These are phyloP conservation scores for Rhopalosiphum maidis DNA, from an alignment of 1,140 invertebrate species.

Conservation along the genomic window DNA sequence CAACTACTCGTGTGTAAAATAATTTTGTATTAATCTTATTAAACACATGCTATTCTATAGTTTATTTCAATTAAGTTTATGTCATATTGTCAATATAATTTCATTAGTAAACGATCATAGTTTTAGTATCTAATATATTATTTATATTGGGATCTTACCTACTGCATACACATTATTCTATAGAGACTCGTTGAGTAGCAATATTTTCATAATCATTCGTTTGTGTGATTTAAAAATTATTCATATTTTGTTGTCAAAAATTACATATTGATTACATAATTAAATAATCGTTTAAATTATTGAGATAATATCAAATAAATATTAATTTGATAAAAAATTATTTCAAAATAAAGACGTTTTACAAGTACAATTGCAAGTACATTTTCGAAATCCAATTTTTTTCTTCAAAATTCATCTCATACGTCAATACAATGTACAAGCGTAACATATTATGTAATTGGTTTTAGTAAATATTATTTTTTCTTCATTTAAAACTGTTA, in stretches of 20 bases:
- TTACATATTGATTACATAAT: not conserved
- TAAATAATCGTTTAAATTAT: not conserved
- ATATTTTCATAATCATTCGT: not conserved
- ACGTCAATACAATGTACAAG: not conserved
- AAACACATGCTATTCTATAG: not conserved
- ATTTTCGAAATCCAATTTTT: not conserved
- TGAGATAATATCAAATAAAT: not conserved
- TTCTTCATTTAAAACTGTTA: not conserved
- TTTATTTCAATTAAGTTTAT: not conserved
- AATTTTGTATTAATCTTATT: not conserved
- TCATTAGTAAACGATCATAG: not conserved
- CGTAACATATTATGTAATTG: constrained; percentile 13
- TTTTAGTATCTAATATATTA: not conserved
- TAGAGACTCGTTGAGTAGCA: not conserved
- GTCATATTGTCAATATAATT: not conserved
- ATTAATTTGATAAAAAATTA: not conserved
- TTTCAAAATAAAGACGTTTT: not conserved
- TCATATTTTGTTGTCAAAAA: not conserved
- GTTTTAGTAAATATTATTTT: not conserved
- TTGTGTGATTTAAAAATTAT: not conserved
- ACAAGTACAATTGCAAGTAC: not conserved
- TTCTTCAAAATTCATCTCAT: not conserved
- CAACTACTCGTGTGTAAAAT: not conserved
- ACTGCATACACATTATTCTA: not conserved
- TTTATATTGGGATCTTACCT: not conserved